A percentile compares a stretch with the other conserved stretches of the same genome.
phyloP scores from a whole-genome alignment of 2,797 vertebrate species.

The Rousettus madagascariensis region DNA sequence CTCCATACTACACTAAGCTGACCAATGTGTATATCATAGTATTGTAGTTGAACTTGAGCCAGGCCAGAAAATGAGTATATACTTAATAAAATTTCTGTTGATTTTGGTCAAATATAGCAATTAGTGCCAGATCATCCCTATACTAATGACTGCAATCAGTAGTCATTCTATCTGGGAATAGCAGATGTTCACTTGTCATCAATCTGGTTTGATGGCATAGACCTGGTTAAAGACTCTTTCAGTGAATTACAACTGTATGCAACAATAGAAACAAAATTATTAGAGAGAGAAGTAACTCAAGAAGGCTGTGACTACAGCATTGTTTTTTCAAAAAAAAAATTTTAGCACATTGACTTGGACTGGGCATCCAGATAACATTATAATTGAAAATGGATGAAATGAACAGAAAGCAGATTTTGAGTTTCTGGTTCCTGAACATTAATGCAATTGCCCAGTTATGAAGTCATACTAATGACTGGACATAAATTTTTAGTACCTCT shows the following conservation, averaged over 20 bases:
- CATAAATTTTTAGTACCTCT: constrained; percentile 46
- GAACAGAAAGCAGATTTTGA: neutral
- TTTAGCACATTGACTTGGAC: neutral
- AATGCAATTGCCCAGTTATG: constrained; percentile 40
- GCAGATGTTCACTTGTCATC: neutral
- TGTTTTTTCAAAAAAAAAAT: neutral
- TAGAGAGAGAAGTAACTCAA: neutral
- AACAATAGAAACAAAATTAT: neutral
- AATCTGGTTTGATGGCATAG: neutral
- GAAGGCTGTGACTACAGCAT: neutral
- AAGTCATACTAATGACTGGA: constrained; percentile 53
- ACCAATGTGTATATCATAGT: neutral
- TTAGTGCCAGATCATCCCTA: neutral
- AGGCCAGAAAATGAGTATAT: neutral
- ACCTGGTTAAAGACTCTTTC: neutral
- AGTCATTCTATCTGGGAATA: neutral
- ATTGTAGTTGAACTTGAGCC: neutral
- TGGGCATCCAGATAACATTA: neutral
- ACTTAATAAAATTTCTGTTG: neutral
- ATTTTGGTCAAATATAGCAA: neutral
- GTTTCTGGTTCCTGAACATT: constrained; percentile 53
- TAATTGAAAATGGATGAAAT: constrained; percentile 35
- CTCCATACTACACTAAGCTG: neutral
- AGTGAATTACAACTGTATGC: neutral
- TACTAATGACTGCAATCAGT: neutral